Percentiles rank a stretch among this genome's conserved stretches.
These are phyloP conservation scores for Minunthozetes semirufus DNA, from an alignment of 2,888 invertebrate genomes.

Conservation along the genomic window DNA sequence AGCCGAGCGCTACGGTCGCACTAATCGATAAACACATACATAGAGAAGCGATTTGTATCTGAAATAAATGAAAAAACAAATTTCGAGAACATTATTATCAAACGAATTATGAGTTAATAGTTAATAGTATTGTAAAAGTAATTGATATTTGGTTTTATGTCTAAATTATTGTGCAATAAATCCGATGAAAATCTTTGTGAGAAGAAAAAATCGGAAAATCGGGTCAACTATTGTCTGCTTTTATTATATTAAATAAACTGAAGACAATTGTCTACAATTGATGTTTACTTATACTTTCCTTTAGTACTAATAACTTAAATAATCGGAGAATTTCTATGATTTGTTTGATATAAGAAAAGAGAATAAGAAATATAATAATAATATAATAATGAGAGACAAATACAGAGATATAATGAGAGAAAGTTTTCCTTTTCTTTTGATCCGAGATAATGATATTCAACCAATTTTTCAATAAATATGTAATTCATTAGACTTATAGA, in stretches of 20 bases:
- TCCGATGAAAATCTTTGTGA: no score
- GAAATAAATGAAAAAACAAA: constrained; percentile 43
- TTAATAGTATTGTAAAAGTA: no score
- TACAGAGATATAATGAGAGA: not conserved
- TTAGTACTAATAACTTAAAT: not conserved
- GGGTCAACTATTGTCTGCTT: not conserved
- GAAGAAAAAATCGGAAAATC: not conserved
- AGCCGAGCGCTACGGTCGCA: constrained; percentile 62
- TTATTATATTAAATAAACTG: not conserved
- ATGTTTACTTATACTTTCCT: constrained; percentile 8
- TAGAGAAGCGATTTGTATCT: constrained; percentile 67
- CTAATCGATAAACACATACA: constrained; percentile 64
- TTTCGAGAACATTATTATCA: not conserved
- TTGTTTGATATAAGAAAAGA: not conserved
- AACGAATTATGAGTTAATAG: no score
- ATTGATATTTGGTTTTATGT: no score
- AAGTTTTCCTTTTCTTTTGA: not conserved
- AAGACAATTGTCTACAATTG: not conserved
- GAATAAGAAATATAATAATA: not conserved
- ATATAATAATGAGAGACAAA: no score
- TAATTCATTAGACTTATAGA: not conserved
- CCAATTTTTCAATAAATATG: not conserved
- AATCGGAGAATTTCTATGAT: not conserved
- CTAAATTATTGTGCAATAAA: no score
- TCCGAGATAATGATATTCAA: constrained; percentile 11